Percentiles rank a stretch among this genome's conserved stretches.
These are phyloP conservation scores for Drosophila niveifrons DNA, from an alignment of 2,888 invertebrate genomes.

Conservation along the genomic window DNA sequence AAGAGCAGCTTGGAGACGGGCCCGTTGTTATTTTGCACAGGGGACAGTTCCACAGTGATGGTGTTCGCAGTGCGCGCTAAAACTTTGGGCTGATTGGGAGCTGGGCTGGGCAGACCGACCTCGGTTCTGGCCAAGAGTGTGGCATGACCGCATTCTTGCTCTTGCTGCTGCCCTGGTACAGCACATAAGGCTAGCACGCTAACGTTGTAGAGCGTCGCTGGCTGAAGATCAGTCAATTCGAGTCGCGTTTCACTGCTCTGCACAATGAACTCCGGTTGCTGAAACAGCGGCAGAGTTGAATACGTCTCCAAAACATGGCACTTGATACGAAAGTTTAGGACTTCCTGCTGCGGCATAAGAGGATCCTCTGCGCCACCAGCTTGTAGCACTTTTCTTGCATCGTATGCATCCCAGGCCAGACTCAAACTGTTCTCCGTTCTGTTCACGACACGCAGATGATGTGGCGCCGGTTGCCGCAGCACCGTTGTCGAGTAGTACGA, in stretches of 20 bases:
- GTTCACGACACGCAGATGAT: constrained; percentile 87
- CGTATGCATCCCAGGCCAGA: constrained; percentile 87
- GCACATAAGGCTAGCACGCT: constrained; percentile 89
- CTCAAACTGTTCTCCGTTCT: constrained; percentile 88
- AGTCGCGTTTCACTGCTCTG: constrained; percentile 87
- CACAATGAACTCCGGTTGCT: constrained; percentile 87
- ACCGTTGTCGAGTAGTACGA: constrained; percentile 88
- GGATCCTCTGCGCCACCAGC: constrained; percentile 55
- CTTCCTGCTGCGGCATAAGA: constrained; percentile 70
- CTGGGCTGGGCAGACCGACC: constrained; percentile 90
- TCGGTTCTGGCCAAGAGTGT: constrained; percentile 88
- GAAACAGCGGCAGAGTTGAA: constrained; percentile 86
- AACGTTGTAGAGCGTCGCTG: constrained; percentile 92
- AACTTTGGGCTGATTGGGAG: constrained; percentile 89
- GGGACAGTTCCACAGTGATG: constrained; percentile 89
- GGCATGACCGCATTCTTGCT: constrained; percentile 86
- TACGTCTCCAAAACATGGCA: constrained; percentile 87
- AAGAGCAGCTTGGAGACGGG: constrained; percentile 91
- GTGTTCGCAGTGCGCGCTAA: constrained; percentile 87
- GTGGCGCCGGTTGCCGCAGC: constrained; percentile 86
- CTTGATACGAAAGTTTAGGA: constrained; percentile 87
- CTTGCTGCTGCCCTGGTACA: constrained; percentile 27
- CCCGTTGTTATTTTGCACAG: constrained; percentile 91
- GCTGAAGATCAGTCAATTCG: constrained; percentile 88
- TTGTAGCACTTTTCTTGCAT: constrained; percentile 83